Evolutionary conservation across 1,140 invertebrate genomes (phyloP), one percentile per base, ranked within the genome.

Genomic region (Plodia interpunctella): DNA sequence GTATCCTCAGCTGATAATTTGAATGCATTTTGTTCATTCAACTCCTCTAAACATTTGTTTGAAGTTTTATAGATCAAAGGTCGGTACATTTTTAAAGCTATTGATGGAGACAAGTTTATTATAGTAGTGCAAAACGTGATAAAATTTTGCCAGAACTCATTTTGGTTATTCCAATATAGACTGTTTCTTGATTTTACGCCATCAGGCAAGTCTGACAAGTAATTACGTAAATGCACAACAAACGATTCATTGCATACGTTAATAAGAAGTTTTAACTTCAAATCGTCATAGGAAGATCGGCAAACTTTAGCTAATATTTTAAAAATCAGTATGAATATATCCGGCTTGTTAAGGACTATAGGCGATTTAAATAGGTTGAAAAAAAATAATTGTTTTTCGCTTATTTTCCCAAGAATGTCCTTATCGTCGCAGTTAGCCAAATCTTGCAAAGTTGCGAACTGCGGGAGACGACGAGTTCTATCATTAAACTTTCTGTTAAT

Each of bases 91-190:
- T 74, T 80, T 35, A 76, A 55, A 4, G 88, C 83, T 13, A 68
- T 81, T 10, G 78, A 75, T 9, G 90, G 91, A 0, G 83, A 76
- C 17, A 83, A 52, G 17, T 78, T 66, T 15, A 80, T 74, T 9
- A 90, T 73, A n/a, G 55, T 75, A 61, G 83, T 74, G 60, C 65
- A 77, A 65, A 86, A 78, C 52, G 35, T 60, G 11, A 85, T 61
- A 21, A 90, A 76, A 64, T 89, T 82, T 0, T 60, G 52, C 82
- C 87, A 91, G 78, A 91, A 91, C 19, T 66, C 59, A 19, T 70
- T 68, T 66, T 70, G 65, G 55, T 87, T 68, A 8, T 74, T 73
- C 90, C 90, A 91, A 50, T 90, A 91, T 52, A 83, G 59, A 18
- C 62, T 74, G 51, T 85, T 85, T 20, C 70, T 51, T 2, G 63